Conservation (phyloP, 1,140 invertebrate species). For the Drosophila kepulauana region DNA sequence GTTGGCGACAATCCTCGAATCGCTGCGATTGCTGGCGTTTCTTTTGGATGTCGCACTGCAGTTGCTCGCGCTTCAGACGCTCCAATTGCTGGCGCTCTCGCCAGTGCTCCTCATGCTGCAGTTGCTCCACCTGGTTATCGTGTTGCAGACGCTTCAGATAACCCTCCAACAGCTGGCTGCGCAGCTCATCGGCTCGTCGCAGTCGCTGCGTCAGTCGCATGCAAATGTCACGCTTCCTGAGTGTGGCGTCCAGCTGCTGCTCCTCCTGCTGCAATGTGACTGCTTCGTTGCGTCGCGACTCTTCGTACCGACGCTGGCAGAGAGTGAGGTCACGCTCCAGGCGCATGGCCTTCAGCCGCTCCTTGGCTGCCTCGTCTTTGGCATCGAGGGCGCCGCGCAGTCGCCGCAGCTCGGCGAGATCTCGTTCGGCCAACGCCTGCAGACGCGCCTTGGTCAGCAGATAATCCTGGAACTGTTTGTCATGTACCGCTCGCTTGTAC, state of each 20-base stretch:
- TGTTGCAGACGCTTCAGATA: conserved; percentile 75
- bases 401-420: conserved; percentile 67
- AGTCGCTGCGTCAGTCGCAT: conserved; percentile 68
- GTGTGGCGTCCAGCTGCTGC: conserved; percentile 68
- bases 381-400: conserved; percentile 64
- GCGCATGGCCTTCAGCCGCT: conserved; percentile 61
- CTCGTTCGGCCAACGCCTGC: conserved; percentile 70
- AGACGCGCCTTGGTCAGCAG: conserved; percentile 71
- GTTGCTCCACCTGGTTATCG: conserved; percentile 78
- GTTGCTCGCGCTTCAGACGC: conserved; percentile 61
- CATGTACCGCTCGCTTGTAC: conserved; percentile 75
- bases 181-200: conserved; percentile 71
- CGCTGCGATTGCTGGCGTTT: conserved; percentile 69
- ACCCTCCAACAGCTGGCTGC: conserved; percentile 63
- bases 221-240: conserved; percentile 76
- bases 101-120: conserved; percentile 83
- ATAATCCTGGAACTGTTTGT: conserved; percentile 83
- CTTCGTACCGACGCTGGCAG: conserved; percentile 69
- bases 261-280: conserved; percentile 76
- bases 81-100: conserved; percentile 71
- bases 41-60: conserved; percentile 68
- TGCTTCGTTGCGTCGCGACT: conserved; percentile 70
- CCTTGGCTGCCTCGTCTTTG: conserved; percentile 68
- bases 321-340: conserved; percentile 69
- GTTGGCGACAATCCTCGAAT: conserved; percentile 71